Base-by-base conservation (phyloP, 1,140 invertebrate species). In the Pseudomyrmex sp. region DNA sequence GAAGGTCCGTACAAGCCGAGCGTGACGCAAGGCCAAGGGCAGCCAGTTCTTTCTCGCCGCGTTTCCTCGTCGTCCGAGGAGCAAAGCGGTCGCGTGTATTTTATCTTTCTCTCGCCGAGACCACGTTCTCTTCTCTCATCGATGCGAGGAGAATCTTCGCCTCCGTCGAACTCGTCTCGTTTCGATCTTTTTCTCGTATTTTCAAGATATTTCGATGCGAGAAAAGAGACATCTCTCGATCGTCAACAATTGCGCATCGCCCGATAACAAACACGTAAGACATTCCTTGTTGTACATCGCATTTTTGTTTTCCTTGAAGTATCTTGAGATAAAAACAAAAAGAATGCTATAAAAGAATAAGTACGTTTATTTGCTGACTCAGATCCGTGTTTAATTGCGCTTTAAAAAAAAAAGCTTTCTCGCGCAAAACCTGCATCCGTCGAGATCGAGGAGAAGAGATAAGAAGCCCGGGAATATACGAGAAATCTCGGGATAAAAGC, bases 21-120 rank as follows among this genome's bases (percentile, higher is more conserved):
- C 8, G 13, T 44, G 70, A 1, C 13, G 61, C 18, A 83, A 72
- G 56, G 74, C 84, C 74, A 80, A 88, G 82, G 63, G 23, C 85
- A 87, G 56, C 74, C 62, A 23, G 69, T 87, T 83, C 59, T 52
- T 69, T 70, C 1, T 12, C 15, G 35, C 23, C 20, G 50, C 5
- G 12, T 62, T 65, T 7, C 50, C 66, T 79, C 12, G 50, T n/a
- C 52, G 0, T 48, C 9, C 13, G 26, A 74, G 18, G 73, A 82
- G 58, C 56, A 48, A 35, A 35, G 35, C 35, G 61, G 56, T n/a
- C 3, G 5, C 23, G n/a, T 35, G n/a, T 35, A 9, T 0, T 68
- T 35, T 62, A 65, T 18, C 74, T n/a, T 85, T 75, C 77, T 75
- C 48, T 50, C 50, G 26, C 20, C 80, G 65, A 83, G 79, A 66